Conservation (phyloP, 2,888 invertebrate genomes). For the Apotomis turbidana region DNA sequence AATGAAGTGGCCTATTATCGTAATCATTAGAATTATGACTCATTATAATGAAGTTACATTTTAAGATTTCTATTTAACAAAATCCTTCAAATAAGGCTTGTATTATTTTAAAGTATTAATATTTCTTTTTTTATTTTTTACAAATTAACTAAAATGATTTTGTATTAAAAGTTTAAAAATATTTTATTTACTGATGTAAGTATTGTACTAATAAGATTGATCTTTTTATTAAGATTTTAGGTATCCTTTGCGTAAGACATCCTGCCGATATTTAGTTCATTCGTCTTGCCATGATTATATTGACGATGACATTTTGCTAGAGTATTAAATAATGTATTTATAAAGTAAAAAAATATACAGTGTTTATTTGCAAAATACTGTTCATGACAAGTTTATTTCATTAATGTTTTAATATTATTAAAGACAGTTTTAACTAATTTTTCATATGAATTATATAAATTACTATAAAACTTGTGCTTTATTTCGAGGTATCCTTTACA, state of each 20-base stretch:
- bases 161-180: constrained; percentile 50
- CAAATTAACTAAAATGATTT: constrained; percentile 55
- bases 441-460: constrained; percentile 81
- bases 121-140: constrained; percentile 57
- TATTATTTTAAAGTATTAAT: constrained; percentile 80
- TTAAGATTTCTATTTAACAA: constrained; percentile 75
- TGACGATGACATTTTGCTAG: constrained; percentile 41
- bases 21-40: constrained; percentile 65
- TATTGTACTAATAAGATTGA: constrained; percentile 41
- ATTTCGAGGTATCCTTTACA: constrained; percentile 45
- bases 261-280: constrained; percentile 43
- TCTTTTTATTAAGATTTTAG: constrained; percentile 36
- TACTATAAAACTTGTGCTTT: constrained; percentile 60
- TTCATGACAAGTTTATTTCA: constrained; percentile 68
- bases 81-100: constrained; percentile 68
- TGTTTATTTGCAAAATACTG: constrained; percentile 44
- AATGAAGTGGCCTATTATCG: constrained; percentile 75
- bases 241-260: constrained; percentile 37
- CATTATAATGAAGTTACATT: constrained; percentile 70
- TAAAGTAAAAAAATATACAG: constrained; percentile 31
- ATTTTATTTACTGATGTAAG: constrained; percentile 50
- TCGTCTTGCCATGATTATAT: constrained; percentile 42
- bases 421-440: constrained; percentile 78
- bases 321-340: constrained; percentile 36
- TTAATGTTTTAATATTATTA: constrained; percentile 69